Base-by-base conservation (phyloP, 1,140 invertebrate genomes). In the Zaprionus kolodkinae region DNA sequence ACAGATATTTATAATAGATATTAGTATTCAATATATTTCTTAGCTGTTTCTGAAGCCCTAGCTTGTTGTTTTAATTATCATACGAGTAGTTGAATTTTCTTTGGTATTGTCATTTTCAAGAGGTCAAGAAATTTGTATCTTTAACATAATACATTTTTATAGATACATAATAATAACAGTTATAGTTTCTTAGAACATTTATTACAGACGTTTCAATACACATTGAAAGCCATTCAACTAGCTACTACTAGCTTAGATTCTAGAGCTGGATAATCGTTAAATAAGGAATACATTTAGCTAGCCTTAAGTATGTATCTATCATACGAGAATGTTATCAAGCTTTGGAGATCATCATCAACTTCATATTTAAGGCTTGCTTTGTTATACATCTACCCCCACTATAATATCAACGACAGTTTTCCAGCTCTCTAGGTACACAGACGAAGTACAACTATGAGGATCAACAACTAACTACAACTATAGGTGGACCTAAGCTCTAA, bases 91-190 rank as follows among this genome's bases (percentile, higher is more conserved):
- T 73, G 21, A 62, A 62, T 60, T 27, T 60, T 66, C 62, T 65
- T 72, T 55, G 83, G 83, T 87, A 87, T 87, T 87, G 83, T 87
- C 83, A 87, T 88, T 71, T 79, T 82, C 63, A 36, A 87, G 83
- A 83, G 79, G 84, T 84, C 63, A 63, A 79, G 67, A 72, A 72
- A 72, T 78, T 84, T 77, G 60, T 73, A 69, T 66, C 78, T 87
- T 69, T 64, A 74, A 57, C 21, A 40, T 59, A 36, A 48, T 70
- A 66, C 65, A 70, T 70, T 70, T 43, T 15, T n/a, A 45, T 45
- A 45, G n/a, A 45, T 45, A 45, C 6, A 50, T 45, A 50, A 12
- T 10, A 11, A 50, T 45, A 50, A 12, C 17, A 11, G 10, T 17
- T 48, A 17, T 3, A 9, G 33, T 11, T 12, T 62, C 73, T 64